These are phyloP conservation scores for Chrysolina americana DNA, from an alignment of 2,888 invertebrate species.

Conservation along the genomic window DNA sequence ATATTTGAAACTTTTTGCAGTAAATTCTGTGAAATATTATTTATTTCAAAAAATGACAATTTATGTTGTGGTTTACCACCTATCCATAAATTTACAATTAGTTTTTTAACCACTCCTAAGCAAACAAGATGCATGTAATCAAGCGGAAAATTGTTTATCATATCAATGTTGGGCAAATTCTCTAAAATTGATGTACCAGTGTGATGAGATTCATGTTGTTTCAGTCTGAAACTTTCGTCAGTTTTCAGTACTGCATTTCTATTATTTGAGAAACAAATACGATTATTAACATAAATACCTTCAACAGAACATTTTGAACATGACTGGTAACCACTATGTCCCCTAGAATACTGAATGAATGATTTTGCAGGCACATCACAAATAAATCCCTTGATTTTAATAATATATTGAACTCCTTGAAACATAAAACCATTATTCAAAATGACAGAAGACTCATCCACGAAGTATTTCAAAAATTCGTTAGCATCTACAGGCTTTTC, in stretches of 20 bases:
- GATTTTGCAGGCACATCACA: constrained; percentile 50
- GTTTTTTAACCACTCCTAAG: constrained; percentile 33
- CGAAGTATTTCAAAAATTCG: constrained; percentile 37
- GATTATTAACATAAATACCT: constrained; percentile 26
- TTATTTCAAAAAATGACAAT: constrained; percentile 12
- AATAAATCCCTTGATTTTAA: constrained; percentile 43
- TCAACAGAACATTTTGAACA: constrained; percentile 45
- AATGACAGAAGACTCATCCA: constrained; percentile 29
- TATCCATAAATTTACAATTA: constrained; percentile 30
- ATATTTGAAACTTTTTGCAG: constrained; percentile 10
- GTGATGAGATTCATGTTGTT: constrained; percentile 48
- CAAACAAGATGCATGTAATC: constrained; percentile 47
- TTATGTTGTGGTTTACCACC: constrained; percentile 30
- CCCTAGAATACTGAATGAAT: constrained; percentile 40
- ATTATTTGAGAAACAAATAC: constrained; percentile 40
- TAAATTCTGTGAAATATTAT: constrained; percentile 15
- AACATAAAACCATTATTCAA: constrained; percentile 10
- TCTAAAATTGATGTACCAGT: constrained; percentile 45
- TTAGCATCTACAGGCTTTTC: constrained; percentile 37
- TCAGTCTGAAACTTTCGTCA: constrained; percentile 36
- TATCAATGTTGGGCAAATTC: constrained; percentile 50
- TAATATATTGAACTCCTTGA: constrained; percentile 11
- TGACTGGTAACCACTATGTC: constrained; percentile 45
- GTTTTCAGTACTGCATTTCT: constrained; percentile 33
- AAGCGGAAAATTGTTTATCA: constrained; percentile 50